These are phyloP conservation scores for Heliconius hermathena DNA, from an alignment of 1,140 invertebrate genomes.

Conservation along the genomic window DNA sequence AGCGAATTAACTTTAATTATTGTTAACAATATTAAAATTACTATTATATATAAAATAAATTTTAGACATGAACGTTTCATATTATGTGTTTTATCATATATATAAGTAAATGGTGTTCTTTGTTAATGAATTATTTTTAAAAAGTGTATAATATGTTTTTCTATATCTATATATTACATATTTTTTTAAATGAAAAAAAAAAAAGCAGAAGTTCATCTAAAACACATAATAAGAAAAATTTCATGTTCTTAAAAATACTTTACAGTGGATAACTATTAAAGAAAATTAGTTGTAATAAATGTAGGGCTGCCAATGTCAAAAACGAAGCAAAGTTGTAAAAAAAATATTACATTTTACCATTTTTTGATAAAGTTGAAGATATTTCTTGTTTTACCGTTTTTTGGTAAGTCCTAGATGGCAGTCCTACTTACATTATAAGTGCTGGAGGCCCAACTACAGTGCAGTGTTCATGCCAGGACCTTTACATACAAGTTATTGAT, in stretches of 20 bases:
- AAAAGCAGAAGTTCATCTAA: neutral
- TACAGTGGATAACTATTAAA: conserved; percentile 28
- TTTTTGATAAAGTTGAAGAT: neutral
- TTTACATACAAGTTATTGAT: conserved; percentile 29
- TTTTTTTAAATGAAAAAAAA: neutral
- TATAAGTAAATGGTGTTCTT: neutral
- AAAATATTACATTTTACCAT: neutral
- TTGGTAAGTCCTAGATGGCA: conserved; percentile 14
- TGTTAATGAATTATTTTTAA: neutral
- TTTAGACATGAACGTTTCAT: conserved; percentile 1
- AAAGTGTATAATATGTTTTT: neutral
- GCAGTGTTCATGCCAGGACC: conserved; percentile 48
- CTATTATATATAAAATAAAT: conserved; percentile 27
- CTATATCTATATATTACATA: neutral
- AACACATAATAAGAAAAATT: neutral
- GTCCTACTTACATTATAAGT: conserved; percentile 37
- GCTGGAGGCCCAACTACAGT: conserved; percentile 53
- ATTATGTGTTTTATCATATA: neutral
- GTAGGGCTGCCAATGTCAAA: conserved; percentile 21
- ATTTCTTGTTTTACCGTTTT: neutral
- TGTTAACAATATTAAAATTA: conserved; percentile 28
- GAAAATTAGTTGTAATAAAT: conserved; percentile 16
- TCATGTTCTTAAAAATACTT: conserved; percentile 4
- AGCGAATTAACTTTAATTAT: conserved; percentile 29
- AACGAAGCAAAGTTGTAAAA: neutral